Conservation (phyloP, 2,797 vertebrate genomes). For the Cyprinella venusta region DNA sequence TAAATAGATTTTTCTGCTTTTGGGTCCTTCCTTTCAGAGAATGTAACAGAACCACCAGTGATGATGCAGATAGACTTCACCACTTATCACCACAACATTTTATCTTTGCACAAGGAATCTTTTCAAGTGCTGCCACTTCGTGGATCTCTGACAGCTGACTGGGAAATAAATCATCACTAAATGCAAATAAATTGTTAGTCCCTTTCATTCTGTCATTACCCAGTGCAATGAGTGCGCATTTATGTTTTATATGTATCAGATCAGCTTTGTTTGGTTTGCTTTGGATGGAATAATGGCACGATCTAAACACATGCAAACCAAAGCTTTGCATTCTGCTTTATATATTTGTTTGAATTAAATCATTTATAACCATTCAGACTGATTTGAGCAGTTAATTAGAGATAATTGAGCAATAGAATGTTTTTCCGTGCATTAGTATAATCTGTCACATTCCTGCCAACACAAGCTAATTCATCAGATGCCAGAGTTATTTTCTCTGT, state of each 20-base stretch:
- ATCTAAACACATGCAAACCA: not conserved
- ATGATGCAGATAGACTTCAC: not conserved
- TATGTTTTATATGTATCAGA: constrained; percentile 4
- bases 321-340: constrained; percentile 33
- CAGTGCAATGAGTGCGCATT: not conserved
- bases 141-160: constrained; percentile 10
- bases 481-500: constrained; percentile 41
- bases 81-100: not conserved
- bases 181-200: constrained; percentile 15
- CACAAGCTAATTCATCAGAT: constrained; percentile 47
- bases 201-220: constrained; percentile 10
- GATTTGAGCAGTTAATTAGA: constrained; percentile 48
- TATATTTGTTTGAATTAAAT: constrained; percentile 21
- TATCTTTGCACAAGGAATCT: not conserved
- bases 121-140: constrained; percentile 4
- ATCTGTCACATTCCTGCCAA: constrained; percentile 47
- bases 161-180: not conserved
- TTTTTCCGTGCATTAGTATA: constrained; percentile 44
- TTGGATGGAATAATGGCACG: not conserved
- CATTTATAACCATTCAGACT: constrained; percentile 40
- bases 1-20: not conserved
- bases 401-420: constrained; percentile 48
- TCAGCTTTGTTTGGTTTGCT: constrained; percentile 1
- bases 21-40: not conserved
- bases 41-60: not conserved